Percentiles rank a stretch among this genome's conserved stretches.
Evolutionary conservation across 1,140 invertebrate genomes (phyloP).

Genomic region (Orius insidiosus): DNA sequence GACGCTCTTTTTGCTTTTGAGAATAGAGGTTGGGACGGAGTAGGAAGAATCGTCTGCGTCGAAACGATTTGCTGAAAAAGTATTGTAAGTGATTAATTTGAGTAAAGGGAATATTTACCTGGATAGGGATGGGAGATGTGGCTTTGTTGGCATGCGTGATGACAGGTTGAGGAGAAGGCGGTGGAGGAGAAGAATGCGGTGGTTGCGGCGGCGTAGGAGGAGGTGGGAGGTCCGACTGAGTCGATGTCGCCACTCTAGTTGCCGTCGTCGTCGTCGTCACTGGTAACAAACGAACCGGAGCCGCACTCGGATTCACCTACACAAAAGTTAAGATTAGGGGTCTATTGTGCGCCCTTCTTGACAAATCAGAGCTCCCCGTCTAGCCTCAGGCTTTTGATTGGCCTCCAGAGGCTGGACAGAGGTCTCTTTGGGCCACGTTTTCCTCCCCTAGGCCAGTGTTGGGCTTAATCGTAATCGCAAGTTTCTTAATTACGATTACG

Average conservation of each 20-base stretch:
- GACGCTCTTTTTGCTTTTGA: conserved; percentile 11
- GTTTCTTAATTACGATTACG: too few relatives aligned
- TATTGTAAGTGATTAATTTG: not conserved
- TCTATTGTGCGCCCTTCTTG: too few relatives aligned
- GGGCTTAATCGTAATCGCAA: too few relatives aligned
- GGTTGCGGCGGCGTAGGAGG: not conserved
- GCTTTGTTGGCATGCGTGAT: conserved; percentile 16
- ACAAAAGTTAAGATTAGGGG: too few relatives aligned
- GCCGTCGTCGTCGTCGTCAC: not conserved
- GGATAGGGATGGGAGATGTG: conserved; percentile 15
- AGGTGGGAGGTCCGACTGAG: not conserved
- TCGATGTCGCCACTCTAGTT: not conserved
- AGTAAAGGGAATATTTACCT: conserved; percentile 5
- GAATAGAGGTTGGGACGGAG: conserved; percentile 15
- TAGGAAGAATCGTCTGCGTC: conserved; percentile 20
- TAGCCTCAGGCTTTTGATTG: too few relatives aligned
- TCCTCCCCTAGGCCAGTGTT: too few relatives aligned
- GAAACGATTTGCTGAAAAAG: conserved; percentile 18
- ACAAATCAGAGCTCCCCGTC: too few relatives aligned
- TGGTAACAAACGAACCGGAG: not conserved
- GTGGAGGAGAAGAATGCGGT: not conserved
- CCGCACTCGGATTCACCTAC: not conserved
- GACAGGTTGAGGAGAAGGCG: not conserved
- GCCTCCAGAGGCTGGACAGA: too few relatives aligned
- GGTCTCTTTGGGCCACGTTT: too few relatives aligned